phyloP scores from a whole-genome alignment of 2,888 invertebrate genomes.

The Pyrocoelia pectoralis region DNA sequence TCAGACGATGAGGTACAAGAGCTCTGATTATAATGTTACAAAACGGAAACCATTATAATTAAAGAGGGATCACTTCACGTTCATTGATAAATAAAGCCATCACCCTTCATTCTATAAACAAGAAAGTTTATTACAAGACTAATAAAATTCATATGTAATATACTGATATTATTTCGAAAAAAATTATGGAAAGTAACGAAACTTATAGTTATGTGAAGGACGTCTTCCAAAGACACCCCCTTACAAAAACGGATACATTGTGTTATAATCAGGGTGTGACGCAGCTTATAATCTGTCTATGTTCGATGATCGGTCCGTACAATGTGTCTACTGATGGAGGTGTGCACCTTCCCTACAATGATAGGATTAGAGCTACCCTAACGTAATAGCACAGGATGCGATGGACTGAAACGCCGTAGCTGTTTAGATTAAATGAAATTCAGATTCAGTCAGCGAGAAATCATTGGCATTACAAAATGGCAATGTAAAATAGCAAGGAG shows the following conservation, averaged over 20 bases:
- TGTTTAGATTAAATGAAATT: constrained; percentile 21
- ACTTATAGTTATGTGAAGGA: constrained; percentile 20
- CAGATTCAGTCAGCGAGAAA: constrained; percentile 11
- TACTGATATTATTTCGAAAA: constrained; percentile 6
- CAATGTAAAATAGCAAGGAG: background rate
- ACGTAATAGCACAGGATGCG: constrained; percentile 33
- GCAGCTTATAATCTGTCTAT: constrained; percentile 54
- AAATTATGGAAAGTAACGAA: constrained; percentile 7
- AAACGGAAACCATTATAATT: constrained; percentile 36
- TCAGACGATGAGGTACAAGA: constrained; percentile 32
- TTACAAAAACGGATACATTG: constrained; percentile 47
- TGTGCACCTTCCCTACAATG: constrained; percentile 49
- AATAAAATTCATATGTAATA: background rate
- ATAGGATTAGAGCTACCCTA: constrained; percentile 51
- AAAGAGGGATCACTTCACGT: constrained; percentile 28
- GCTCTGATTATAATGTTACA: constrained; percentile 35
- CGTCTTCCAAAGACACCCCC: constrained; percentile 41
- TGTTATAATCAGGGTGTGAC: constrained; percentile 50
- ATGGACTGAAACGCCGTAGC: constrained; percentile 31
- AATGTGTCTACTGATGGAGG: constrained; percentile 50
- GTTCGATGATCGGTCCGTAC: constrained; percentile 51
- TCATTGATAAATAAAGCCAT: constrained; percentile 29
- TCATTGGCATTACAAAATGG: constrained; percentile 1
- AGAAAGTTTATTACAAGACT: constrained; percentile 10
- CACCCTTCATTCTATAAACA: constrained; percentile 10